phyloP scores from a whole-genome alignment of 2,888 invertebrate genomes.

The Mesochorus sp. region DNA sequence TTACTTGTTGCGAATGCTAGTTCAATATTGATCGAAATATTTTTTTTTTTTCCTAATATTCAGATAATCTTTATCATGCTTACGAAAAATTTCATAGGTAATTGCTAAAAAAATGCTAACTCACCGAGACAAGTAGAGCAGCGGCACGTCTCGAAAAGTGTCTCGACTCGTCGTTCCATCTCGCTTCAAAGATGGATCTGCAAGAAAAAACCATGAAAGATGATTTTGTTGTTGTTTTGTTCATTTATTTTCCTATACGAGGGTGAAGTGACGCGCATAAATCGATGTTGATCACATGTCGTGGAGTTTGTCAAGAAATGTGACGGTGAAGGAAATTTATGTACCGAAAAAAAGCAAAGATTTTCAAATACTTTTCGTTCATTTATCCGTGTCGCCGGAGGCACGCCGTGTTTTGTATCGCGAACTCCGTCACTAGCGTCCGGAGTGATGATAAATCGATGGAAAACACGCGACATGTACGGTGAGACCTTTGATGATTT shows the following conservation, averaged over 20 bases:
- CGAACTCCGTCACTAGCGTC: neutral
- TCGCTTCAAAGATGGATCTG: constrained; percentile 84
- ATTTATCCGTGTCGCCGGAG: constrained; percentile 54
- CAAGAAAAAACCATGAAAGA: constrained; percentile 69
- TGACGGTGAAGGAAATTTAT: neutral
- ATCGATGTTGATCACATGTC: neutral
- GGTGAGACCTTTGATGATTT: constrained; percentile 51
- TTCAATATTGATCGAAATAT: neutral
- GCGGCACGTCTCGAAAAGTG: constrained; percentile 85
- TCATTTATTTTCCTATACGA: neutral
- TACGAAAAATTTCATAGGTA: too few species aligned
- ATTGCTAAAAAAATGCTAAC: too few species aligned
- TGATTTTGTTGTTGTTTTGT: constrained; percentile 16
- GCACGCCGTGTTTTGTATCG: constrained; percentile 2
- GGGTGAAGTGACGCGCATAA: neutral
- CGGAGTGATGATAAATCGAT: constrained; percentile 51
- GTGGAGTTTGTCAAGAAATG: constrained; percentile 12
- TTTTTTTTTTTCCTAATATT: too few species aligned
- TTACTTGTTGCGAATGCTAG: too few species aligned
- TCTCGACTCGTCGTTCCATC: constrained; percentile 85
- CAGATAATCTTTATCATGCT: too few species aligned
- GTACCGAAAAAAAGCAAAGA: neutral
- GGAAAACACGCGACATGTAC: constrained; percentile 59
- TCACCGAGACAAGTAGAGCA: constrained; percentile 85
- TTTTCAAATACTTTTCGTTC: constrained; percentile 57